Percentiles rank a stretch among this genome's conserved stretches.
These are phyloP conservation scores for Amphilophus citrinellus DNA, from an alignment of 2,113 vertebrate genomes.

Conservation along the genomic window DNA sequence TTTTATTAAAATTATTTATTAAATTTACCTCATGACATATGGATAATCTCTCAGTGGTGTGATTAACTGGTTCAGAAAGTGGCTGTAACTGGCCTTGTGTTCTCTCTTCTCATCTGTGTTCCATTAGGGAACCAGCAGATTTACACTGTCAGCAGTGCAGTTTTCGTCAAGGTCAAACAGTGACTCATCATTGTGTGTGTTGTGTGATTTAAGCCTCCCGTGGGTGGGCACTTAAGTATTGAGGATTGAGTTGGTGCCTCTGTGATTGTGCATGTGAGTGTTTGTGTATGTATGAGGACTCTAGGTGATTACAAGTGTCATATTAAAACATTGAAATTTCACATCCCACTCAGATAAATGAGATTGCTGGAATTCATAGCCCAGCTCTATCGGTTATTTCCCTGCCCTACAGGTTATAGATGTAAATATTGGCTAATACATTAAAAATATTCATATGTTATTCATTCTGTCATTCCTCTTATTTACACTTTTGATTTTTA, in stretches of 20 bases:
- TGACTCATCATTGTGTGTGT: constrained; percentile 39
- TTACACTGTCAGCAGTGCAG: constrained; percentile 42
- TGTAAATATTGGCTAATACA: constrained; percentile 1
- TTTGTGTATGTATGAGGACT: constrained; percentile 25
- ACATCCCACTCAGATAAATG: not conserved
- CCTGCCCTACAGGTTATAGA: not conserved
- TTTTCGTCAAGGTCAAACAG: constrained; percentile 50
- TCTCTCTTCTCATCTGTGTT: constrained; percentile 17
- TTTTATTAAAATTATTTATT: not conserved
- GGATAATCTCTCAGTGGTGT: not conserved
- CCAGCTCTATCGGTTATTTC: not conserved
- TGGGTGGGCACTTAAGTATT: constrained; percentile 37
- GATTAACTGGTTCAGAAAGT: constrained; percentile 9
- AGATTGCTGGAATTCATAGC: not conserved
- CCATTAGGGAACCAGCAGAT: constrained; percentile 41
- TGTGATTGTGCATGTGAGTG: constrained; percentile 20
- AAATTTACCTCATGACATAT: not conserved
- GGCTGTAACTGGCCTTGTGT: constrained; percentile 2
- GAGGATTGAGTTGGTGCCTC: constrained; percentile 23
- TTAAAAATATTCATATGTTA: not conserved
- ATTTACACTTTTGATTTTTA: not conserved
- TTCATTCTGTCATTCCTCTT: not conserved
- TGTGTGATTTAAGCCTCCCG: constrained; percentile 36
- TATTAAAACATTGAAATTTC: constrained; percentile 4
- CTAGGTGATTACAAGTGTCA: constrained; percentile 4